A percentile compares a stretch with the other conserved stretches of the same genome.
Evolutionary conservation across 2,797 vertebrate genomes (phyloP).

Genomic region (Anniella stebbinsi): DNA sequence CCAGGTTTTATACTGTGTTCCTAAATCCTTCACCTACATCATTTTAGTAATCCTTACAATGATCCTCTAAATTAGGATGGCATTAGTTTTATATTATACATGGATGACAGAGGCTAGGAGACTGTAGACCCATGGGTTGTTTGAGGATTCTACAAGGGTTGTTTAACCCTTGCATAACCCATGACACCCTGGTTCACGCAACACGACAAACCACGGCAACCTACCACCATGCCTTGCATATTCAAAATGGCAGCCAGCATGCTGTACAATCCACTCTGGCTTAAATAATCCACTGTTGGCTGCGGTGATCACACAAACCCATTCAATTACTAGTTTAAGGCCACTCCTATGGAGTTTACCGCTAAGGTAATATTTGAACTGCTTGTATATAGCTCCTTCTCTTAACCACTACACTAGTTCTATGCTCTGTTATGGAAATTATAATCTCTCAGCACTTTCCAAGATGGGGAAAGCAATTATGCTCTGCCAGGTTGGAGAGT

Average conservation of each 20-base stretch:
- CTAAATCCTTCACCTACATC: not conserved
- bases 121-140: not conserved
- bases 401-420: not conserved
- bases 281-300: too few relatives aligned
- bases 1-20: not conserved
- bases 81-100: not conserved
- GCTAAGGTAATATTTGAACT: not conserved
- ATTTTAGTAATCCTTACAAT: not conserved
- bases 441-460: not conserved
- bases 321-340: not conserved
- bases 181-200: too few relatives aligned
- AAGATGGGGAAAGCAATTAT: not conserved
- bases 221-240: too few relatives aligned
- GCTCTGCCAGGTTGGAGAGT: not conserved
- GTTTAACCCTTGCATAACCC: too few relatives aligned
- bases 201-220: too few relatives aligned
- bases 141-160: not conserved
- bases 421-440: not conserved
- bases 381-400: not conserved
- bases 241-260: too few relatives aligned
- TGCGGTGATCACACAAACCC: not conserved
- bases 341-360: not conserved
- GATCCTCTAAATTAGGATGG: not conserved
- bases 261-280: too few relatives aligned
- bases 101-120: too few relatives aligned